Conservation (phyloP, 2,888 invertebrate species). For the Eilema caniola region DNA sequence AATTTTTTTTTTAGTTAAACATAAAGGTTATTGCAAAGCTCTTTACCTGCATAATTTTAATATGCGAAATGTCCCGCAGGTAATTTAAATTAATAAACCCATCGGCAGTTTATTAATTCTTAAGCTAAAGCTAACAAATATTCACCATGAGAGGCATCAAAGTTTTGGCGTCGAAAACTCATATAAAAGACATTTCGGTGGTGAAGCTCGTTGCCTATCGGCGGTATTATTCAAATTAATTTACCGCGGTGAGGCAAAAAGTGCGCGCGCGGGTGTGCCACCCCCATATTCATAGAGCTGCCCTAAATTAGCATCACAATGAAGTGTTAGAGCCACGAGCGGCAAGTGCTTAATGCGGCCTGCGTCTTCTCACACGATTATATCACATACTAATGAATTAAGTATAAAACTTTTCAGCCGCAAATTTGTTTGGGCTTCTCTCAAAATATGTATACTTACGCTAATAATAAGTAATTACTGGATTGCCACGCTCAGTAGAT, state of each 20-base stretch:
- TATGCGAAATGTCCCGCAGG: background rate
- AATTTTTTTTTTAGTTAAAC: background rate
- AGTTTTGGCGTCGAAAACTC: conserved; percentile 78
- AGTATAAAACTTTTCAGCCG: conserved; percentile 75
- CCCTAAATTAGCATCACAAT: conserved; percentile 86
- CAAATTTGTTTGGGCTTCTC: conserved; percentile 74
- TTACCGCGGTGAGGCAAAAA: conserved; percentile 84
- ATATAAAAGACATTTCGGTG: conserved; percentile 82
- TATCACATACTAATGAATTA: conserved; percentile 81
- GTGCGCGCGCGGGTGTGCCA: conserved; percentile 75
- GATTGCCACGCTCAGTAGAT: conserved; percentile 36
- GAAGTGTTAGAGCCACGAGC: conserved; percentile 81
- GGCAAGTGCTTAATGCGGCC: conserved; percentile 80
- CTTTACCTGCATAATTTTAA: background rate
- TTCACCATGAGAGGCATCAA: conserved; percentile 60
- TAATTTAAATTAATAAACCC: conserved; percentile 71
- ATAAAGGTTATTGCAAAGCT: background rate
- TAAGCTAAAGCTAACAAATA: conserved; percentile 68
- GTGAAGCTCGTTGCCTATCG: conserved; percentile 78
- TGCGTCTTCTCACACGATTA: conserved; percentile 79
- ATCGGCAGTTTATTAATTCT: conserved; percentile 64
- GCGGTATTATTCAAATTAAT: conserved; percentile 86
- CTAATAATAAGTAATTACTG: conserved; percentile 59
- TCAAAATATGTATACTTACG: conserved; percentile 54
- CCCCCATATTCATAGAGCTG: conserved; percentile 84